Conservation (phyloP, 2,888 invertebrate species). For the Hipparchia sbordonii region DNA sequence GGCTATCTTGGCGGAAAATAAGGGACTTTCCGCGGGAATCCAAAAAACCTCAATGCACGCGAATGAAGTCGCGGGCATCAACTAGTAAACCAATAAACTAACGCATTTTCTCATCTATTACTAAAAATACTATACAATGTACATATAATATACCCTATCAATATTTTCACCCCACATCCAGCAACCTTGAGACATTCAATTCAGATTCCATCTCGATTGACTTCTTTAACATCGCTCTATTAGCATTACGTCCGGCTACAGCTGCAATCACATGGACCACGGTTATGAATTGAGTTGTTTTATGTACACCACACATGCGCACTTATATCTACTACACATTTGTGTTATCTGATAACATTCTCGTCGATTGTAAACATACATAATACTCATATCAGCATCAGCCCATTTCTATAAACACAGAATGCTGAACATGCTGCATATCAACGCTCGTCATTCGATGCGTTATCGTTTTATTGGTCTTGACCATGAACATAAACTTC, state of each 20-base stretch:
- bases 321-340: constrained; percentile 30
- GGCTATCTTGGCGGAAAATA: no score
- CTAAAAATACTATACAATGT: no score
- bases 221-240: constrained; percentile 10
- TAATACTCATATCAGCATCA: constrained; percentile 63
- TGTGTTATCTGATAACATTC: constrained; percentile 48
- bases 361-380: constrained; percentile 59
- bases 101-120: not conserved
- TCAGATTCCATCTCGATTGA: constrained; percentile 13
- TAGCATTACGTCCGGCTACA: constrained; percentile 13
- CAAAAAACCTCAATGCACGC: no score
- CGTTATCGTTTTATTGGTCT: constrained; percentile 47
- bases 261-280: constrained; percentile 10
- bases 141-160: no score
- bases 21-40: no score
- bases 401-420: constrained; percentile 52
- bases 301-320: constrained; percentile 26
- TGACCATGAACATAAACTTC: constrained; percentile 50
- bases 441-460: constrained; percentile 38
- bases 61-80: no score
- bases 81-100: constrained; percentile 2
- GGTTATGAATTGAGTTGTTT: constrained; percentile 39
- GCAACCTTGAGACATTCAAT: constrained; percentile 22
- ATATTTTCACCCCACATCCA: not conserved
- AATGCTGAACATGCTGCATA: constrained; percentile 43